Conservation (phyloP, 2,888 invertebrate species). For the Scrobipalpa atriplicella region DNA sequence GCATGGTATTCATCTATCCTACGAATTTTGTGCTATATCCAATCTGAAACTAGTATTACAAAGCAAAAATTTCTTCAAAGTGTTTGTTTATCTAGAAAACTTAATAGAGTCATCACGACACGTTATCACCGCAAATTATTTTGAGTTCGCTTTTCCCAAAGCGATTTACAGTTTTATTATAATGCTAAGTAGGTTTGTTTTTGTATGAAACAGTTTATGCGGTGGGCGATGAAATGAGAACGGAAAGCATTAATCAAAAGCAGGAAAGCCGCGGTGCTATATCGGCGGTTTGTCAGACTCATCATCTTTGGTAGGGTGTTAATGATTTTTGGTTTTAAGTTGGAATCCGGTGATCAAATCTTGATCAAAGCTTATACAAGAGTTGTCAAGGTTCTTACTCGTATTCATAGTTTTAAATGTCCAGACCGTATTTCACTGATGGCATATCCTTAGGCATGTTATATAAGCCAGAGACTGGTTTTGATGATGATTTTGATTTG, state of each 20-base stretch:
- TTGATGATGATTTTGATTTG: too few species aligned
- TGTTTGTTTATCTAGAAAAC: slow-evolving; percentile 28
- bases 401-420: too few species aligned
- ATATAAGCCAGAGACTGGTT: too few species aligned
- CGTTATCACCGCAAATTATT: background rate
- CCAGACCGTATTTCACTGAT: too few species aligned
- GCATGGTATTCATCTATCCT: too few species aligned
- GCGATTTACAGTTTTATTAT: slow-evolving; percentile 21
- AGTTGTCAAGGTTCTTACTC: too few species aligned
- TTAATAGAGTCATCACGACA: slow-evolving; percentile 28
- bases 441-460: too few species aligned
- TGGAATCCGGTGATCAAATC: too few species aligned
- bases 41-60: too few species aligned
- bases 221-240: slow-evolving; percentile 57
- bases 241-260: slow-evolving; percentile 74
- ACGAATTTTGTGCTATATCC: too few species aligned
- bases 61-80: slow-evolving; percentile 29
- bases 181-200: slow-evolving; percentile 28
- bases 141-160: slow-evolving; percentile 1
- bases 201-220: slow-evolving; percentile 39
- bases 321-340: too few species aligned
- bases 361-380: too few species aligned
- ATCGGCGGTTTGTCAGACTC: slow-evolving; percentile 39
- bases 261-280: slow-evolving; percentile 52
- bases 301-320: slow-evolving; percentile 33